Evolutionary conservation across 2,888 invertebrate species (phyloP).

Genomic region (Cremastinae sp.): DNA sequence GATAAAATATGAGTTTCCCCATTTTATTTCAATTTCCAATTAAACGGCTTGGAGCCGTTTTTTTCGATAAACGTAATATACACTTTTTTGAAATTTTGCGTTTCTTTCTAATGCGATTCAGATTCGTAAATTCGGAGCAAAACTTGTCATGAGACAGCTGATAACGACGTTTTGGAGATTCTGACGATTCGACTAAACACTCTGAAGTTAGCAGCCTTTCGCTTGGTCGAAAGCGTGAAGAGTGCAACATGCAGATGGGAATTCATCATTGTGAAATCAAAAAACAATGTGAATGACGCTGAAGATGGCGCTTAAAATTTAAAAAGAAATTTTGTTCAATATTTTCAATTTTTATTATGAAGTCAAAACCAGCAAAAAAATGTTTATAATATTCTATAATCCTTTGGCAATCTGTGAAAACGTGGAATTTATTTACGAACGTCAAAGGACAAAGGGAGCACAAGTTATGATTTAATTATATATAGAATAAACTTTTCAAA

Average conservation of each 20-base stretch:
- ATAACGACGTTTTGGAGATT: background rate
- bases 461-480: slow-evolving; percentile 20
- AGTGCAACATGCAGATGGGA: no score
- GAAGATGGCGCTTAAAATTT: no score
- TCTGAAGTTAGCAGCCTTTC: no score
- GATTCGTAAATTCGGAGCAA: slow-evolving; percentile 11
- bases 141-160: slow-evolving; percentile 39
- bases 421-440: background rate
- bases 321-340: no score
- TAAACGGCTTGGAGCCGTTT: slow-evolving; percentile 34
- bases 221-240: no score
- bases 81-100: background rate
- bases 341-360: no score
- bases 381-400: no score
- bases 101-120: slow-evolving; percentile 3
- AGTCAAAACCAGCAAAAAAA: no score
- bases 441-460: background rate
- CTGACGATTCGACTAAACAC: no score
- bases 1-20: slow-evolving; percentile 39
- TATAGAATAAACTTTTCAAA: slow-evolving; percentile 56
- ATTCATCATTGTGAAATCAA: no score
- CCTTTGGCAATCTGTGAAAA: background rate
- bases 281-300: no score
- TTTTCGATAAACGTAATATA: background rate
- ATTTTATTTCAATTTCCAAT: slow-evolving; percentile 25